Percentiles rank a stretch among this genome's conserved stretches.
Evolutionary conservation across 2,797 vertebrate species (phyloP).

Genomic region (Gymnoscopelus microlampas): DNA sequence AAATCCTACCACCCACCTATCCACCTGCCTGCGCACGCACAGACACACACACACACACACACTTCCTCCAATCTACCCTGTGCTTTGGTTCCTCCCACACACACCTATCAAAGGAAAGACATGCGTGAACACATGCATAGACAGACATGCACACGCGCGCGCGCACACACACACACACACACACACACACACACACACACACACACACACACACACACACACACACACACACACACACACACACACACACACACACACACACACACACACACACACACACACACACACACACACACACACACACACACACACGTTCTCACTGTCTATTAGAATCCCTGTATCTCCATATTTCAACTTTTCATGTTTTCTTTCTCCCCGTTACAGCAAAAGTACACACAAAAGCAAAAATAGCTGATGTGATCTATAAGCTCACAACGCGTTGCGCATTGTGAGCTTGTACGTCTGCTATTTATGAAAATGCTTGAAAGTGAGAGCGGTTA

Average conservation of each 20-base stretch:
- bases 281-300: slow-evolving; percentile 24
- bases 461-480: too few relatives aligned
- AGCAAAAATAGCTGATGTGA: too few relatives aligned
- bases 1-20: slow-evolving; percentile 69
- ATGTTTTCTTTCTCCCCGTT: too few relatives aligned
- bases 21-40: slow-evolving; percentile 23
- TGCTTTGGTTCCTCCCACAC: slow-evolving; percentile 62
- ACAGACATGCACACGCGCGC: background rate
- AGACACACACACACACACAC: background rate
- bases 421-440: too few relatives aligned
- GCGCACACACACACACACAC: slow-evolving; percentile 2
- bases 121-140: slow-evolving; percentile 21
- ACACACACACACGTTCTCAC: background rate
- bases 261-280: slow-evolving; percentile 5
- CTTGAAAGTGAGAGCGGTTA: too few relatives aligned
- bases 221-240: slow-evolving; percentile 5
- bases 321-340: too few relatives aligned
- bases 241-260: slow-evolving; percentile 26
- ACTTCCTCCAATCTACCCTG: slow-evolving; percentile 45
- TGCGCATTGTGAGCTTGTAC: too few relatives aligned
- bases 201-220: slow-evolving; percentile 13
- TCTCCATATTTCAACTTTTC: too few relatives aligned
- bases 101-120: slow-evolving; percentile 29
- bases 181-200: slow-evolving; percentile 24
- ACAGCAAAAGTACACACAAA: too few relatives aligned